Evolutionary conservation across 2,797 vertebrate species (phyloP), one percentile per base, ranked within the genome.

Genomic region (Euphonia xanthogaster): DNA sequence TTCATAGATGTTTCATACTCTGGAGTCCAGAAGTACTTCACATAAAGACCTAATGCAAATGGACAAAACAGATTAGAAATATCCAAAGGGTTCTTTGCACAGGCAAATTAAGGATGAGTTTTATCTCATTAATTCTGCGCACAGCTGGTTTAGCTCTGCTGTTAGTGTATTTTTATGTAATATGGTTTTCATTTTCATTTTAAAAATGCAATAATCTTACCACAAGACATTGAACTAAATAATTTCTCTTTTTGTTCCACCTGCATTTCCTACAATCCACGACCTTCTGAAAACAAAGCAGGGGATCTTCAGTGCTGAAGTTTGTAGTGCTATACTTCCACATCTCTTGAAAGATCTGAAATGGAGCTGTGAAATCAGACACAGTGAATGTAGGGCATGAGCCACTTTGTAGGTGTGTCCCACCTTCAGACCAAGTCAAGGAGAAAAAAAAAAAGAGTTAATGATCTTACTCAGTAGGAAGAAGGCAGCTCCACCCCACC

Each of bases 401-500:
- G 35, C 60, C 5, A 2, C n/a, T 60, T 50, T 39, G 55, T 63
- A 79, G 95, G 89, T 96, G 93, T 89, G 95, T 37, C 87, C 28
- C 77, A 58, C 44, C 33, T 71, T 85, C 86, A 84, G 60, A 88
- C 70, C 2, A 0, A 92, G 51, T 23, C 60, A 70, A 79, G 67
- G 48, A 25, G 57, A 33, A 51, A 65, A 57, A 76, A 74, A 70
- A 80, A 55, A 80, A 55, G 35, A 90, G 62, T 74, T 93, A 84
- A 90, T 88, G 68, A 90, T 86, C 47, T 51, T 86, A 79, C 50
- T 79, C 51, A 81, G 55, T 21, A 78, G 60, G 47, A 79, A 68
- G 37, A 35, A 87, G 77, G 55, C 51, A 87, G 37, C 84, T 92
- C 94, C 84, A 76, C 96, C 94, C 24, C 53, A 53, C 55, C 95